Conservation (phyloP, 2,113 vertebrate species). For the Mastomys coucha region DNA sequence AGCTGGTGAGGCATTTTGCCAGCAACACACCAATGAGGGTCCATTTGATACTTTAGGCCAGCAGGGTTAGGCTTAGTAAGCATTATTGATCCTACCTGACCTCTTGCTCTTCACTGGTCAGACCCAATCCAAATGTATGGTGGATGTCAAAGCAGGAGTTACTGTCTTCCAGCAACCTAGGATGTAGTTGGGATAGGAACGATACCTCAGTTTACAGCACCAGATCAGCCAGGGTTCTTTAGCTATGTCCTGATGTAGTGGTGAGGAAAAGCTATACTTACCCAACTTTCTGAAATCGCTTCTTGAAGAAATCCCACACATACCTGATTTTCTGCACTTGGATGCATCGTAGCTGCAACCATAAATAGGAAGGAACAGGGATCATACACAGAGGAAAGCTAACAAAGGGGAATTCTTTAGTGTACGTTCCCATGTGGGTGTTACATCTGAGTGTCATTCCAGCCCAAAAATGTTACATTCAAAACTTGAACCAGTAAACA, state of each 20-base stretch:
- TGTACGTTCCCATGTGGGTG: accelerated
- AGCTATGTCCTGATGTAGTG: background rate
- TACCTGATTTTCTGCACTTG: slow-evolving; percentile 88
- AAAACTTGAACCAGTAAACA: background rate
- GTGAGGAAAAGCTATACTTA: slow-evolving; percentile 69
- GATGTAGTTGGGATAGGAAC: background rate
- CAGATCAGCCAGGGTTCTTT: background rate
- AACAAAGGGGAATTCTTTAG: background rate
- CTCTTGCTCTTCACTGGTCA: slow-evolving; percentile 82
- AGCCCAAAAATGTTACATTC: background rate
- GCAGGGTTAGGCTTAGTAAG: background rate
- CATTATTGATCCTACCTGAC: slow-evolving; percentile 78
- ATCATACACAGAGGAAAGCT: background rate
- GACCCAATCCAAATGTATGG: slow-evolving; percentile 83
- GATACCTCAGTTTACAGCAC: background rate
- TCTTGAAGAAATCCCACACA: slow-evolving; percentile 83
- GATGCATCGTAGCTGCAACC: slow-evolving; percentile 84
- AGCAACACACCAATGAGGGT: background rate
- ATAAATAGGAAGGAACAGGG: slow-evolving; percentile 26
- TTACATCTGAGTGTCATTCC: background rate
- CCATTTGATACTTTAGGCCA: background rate
- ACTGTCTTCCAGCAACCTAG: slow-evolving; percentile 85
- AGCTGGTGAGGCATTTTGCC: background rate
- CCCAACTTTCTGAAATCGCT: slow-evolving; percentile 86
- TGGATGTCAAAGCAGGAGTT: slow-evolving; percentile 84